A percentile compares a stretch with the other conserved stretches of the same genome.
Evolutionary conservation across 2,888 invertebrate genomes (phyloP).

Genomic region (Cinara cedri): DNA sequence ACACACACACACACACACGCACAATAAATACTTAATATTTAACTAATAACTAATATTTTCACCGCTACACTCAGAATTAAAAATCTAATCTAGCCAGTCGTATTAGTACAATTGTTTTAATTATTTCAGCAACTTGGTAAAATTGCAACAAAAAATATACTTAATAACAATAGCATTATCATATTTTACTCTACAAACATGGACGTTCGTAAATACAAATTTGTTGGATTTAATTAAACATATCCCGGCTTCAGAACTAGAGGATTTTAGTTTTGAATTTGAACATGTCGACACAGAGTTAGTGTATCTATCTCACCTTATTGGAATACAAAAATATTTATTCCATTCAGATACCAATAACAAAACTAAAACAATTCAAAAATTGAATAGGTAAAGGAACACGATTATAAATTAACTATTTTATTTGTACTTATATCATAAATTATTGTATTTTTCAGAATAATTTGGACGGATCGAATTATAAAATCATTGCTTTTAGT

Average conservation of each 20-base stretch:
- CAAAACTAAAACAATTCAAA: slow-evolving; percentile 66
- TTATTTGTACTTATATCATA: neutral
- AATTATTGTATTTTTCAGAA: slow-evolving; percentile 29
- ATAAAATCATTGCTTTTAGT: neutral
- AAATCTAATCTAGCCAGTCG: too few species aligned
- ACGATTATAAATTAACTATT: neutral
- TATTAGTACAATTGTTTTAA: too few species aligned
- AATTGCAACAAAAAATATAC: slow-evolving; percentile 79
- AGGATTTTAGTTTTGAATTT: slow-evolving; percentile 70
- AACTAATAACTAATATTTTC: too few species aligned
- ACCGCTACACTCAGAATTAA: too few species aligned
- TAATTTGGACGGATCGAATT: slow-evolving; percentile 23
- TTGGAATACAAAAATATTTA: slow-evolving; percentile 72
- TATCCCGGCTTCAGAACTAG: slow-evolving; percentile 66
- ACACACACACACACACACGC: too few species aligned
- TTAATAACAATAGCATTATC: slow-evolving; percentile 74
- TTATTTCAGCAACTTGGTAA: slow-evolving; percentile 70
- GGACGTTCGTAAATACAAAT: slow-evolving; percentile 76
- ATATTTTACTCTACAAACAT: slow-evolving; percentile 77
- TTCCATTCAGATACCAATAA: slow-evolving; percentile 72
- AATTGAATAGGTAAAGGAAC: slow-evolving; percentile 65
- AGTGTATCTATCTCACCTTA: slow-evolving; percentile 64
- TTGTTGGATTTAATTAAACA: slow-evolving; percentile 66
- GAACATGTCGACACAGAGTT: slow-evolving; percentile 65
- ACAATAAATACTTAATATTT: too few species aligned